Percentiles rank a stretch among this genome's conserved stretches.
Evolutionary conservation across 2,888 invertebrate species (phyloP).

Genomic region (Metallyticus violacea): DNA sequence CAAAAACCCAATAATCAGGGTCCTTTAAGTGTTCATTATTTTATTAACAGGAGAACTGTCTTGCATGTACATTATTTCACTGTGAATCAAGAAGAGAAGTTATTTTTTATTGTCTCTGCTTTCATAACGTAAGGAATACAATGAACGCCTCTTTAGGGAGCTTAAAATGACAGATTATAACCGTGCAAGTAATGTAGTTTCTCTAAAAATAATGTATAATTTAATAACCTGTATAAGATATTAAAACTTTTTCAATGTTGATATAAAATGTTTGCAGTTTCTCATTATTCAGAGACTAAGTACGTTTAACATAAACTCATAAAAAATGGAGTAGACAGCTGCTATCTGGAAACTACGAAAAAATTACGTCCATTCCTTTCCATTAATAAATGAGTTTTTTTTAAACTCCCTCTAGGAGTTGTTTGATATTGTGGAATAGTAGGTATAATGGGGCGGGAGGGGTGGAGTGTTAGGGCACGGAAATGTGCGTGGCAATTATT

Average conservation of each 20-base stretch:
- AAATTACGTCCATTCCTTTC: neutral
- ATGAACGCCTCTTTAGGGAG: too few relatives aligned
- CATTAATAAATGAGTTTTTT: neutral
- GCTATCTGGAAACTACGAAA: neutral
- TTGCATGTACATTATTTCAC: too few relatives aligned
- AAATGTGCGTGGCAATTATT: neutral
- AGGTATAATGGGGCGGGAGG: too few relatives aligned
- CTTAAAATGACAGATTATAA: too few relatives aligned
- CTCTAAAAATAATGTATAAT: too few relatives aligned
- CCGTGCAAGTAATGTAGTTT: too few relatives aligned
- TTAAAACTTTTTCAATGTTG: neutral
- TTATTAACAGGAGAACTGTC: too few relatives aligned
- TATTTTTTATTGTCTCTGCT: too few relatives aligned
- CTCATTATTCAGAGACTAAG: neutral
- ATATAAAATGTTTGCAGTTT: neutral
- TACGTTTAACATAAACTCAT: neutral
- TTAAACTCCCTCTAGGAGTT: neutral
- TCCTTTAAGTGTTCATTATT: too few relatives aligned
- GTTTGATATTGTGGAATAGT: neutral
- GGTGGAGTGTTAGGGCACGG: neutral
- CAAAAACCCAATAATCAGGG: too few relatives aligned
- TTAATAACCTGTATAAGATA: neutral
- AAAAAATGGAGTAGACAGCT: neutral
- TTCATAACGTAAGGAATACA: too few relatives aligned
- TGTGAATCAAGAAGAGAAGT: too few relatives aligned